Percentiles rank a stretch among this genome's conserved stretches.
These are phyloP conservation scores for Etheostoma nigrum DNA, from an alignment of 2,797 vertebrate genomes.

Conservation along the genomic window DNA sequence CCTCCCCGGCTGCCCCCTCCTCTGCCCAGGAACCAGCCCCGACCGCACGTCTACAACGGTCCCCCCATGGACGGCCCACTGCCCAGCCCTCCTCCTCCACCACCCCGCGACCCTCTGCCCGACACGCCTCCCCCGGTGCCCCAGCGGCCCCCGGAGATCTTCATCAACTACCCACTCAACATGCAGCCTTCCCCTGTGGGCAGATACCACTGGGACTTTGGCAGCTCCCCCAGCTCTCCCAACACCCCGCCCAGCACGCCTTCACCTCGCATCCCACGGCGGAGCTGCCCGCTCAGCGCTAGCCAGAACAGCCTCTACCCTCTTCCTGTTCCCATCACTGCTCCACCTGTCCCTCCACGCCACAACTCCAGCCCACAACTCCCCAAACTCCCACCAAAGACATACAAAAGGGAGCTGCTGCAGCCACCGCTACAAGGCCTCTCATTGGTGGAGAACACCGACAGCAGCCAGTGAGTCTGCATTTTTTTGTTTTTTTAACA, in stretches of 20 bases:
- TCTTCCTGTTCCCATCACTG: slow-evolving; percentile 76
- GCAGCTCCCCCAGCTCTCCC: slow-evolving; percentile 91
- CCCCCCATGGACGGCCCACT: slow-evolving; percentile 87
- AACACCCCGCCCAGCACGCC: slow-evolving; percentile 86
- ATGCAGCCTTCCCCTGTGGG: slow-evolving; percentile 91
- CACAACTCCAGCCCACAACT: slow-evolving; percentile 93
- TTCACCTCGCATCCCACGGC: slow-evolving; percentile 89
- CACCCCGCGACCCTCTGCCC: slow-evolving; percentile 89
- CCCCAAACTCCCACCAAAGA: slow-evolving; percentile 99
- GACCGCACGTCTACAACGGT: slow-evolving; percentile 83
- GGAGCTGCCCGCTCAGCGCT: slow-evolving; percentile 86
- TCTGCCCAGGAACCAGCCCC: slow-evolving; percentile 88
- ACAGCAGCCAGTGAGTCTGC: slow-evolving; percentile 91
- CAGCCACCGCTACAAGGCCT: slow-evolving; percentile 89
- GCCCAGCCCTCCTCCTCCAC: slow-evolving; percentile 91
- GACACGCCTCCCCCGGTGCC: slow-evolving; percentile 93
- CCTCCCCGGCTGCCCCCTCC: slow-evolving; percentile 92
- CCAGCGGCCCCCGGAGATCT: slow-evolving; percentile 94
- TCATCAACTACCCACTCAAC: slow-evolving; percentile 94
- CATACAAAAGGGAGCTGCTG: slow-evolving; percentile 96
- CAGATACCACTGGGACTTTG: slow-evolving; percentile 90
- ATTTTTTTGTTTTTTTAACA: neutral
- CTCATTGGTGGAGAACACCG: slow-evolving; percentile 92
- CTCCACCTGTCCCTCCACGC: slow-evolving; percentile 93
- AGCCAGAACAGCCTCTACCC: slow-evolving; percentile 88